Base-by-base conservation (phyloP, 2,113 vertebrate species). In the Diglossa brunneiventris region DNA sequence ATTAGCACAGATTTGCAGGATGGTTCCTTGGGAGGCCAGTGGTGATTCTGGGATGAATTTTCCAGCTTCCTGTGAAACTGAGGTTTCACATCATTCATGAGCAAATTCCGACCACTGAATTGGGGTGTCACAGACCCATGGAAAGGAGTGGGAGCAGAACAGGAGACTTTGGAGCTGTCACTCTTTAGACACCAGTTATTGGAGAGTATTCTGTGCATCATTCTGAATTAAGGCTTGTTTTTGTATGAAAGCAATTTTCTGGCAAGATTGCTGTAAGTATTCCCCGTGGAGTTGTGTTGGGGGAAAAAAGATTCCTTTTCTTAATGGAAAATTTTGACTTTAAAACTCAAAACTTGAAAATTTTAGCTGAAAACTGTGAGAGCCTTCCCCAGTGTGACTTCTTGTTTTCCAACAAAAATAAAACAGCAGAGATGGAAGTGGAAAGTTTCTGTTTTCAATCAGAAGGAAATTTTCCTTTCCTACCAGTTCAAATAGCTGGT, bases 331-430 rank as follows among this genome's bases (percentile, higher is more conserved):
- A 81, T 67, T 90, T 83, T 70, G 8, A 83, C 66, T 97, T 95
- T 87, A 62, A 67, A 94, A 75, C 67, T 91, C 37, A 42, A 77
- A 94, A 95, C 82, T 90, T 93, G 35, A 86, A 94, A 92, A 90
- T 80, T 90, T 77, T 59, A 61, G 41, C 79, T 77, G 82, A 90
- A 92, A 92, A 74, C 52, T 81, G 59, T 4, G 2, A 52, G 75
- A 95, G 53, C 46, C 44, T 93, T 93, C 52, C 72, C 28, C 10
- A 4, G 1, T 37, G 53, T 33, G 31, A 76, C 61, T 83, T 90
- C 37, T 64, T 89, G 56, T 83, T 90, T 90, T 92, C 73, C 86
- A 95, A 59, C 18, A 86, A 74, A 89, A 84, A 83, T 33, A 50
- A 90, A 81, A 64, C 13, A 82, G 22, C 35, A 15, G 26, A 47